A percentile compares a stretch with the other conserved stretches of the same genome.
Conservation (phyloP, 2,113 vertebrate species). For the Toxotes chatareus region DNA sequence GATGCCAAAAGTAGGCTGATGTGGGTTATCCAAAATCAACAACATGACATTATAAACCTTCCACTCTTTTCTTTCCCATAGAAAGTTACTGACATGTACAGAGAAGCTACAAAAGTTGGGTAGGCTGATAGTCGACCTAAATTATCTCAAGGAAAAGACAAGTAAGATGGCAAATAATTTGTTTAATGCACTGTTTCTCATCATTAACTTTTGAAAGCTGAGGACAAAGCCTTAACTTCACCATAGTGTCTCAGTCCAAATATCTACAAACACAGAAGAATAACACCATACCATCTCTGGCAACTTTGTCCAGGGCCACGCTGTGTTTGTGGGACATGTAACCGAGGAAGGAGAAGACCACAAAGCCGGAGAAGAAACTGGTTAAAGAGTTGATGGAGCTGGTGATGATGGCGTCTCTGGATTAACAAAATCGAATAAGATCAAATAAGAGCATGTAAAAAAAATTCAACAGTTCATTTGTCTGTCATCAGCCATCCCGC, state of each 20-base stretch:
- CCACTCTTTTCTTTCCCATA: background rate
- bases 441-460: background rate
- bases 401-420: slow-evolving; percentile 92
- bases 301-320: slow-evolving; percentile 90
- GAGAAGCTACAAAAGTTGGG: background rate
- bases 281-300: slow-evolving; percentile 87
- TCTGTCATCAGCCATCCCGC: background rate
- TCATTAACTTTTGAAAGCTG: no score
- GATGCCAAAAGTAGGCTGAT: background rate
- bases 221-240: background rate
- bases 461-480: background rate
- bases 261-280: background rate
- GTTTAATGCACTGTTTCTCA: no score
- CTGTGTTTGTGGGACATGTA: slow-evolving; percentile 93
- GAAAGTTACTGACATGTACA: background rate
- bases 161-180: no score
- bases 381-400: slow-evolving; percentile 94
- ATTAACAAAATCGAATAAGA: slow-evolving; percentile 29
- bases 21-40: background rate
- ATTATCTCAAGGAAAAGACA: no score
- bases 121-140: no score
- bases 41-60: background rate
- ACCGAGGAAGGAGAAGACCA: slow-evolving; percentile 93
- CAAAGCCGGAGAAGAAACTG: slow-evolving; percentile 94
- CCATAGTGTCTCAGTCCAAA: background rate